Base-by-base conservation (phyloP, 2,113 vertebrate species). In the Tachycineta bicolor region DNA sequence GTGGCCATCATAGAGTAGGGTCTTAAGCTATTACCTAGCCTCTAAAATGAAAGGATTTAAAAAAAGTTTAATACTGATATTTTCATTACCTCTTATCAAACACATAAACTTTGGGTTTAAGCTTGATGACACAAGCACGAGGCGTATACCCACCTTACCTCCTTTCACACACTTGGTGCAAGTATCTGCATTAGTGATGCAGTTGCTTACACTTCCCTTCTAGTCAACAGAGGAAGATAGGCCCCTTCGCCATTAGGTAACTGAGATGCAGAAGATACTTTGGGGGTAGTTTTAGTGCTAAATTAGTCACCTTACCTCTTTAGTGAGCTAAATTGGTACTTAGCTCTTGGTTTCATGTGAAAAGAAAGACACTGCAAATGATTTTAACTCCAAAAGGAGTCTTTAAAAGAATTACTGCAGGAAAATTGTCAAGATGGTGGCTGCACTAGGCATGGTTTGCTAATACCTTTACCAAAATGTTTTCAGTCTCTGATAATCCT, bases 291-390 rank as follows among this genome's bases (percentile, higher is more conserved):
- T 83, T 49, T 20, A 71, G 68, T 59, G 29, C 64, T 92, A 84
- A 92, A 84, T 94, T 92, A 92, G 73, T 89, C 56, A 81, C 76
- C 71, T 92, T 87, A 92, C 75, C 34, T 65, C 59, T 88, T 93
- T 81, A 81, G 86, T n/a, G 68, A 83, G 76, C 77, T 93, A 75
- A 91, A 91, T 92, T 1, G 2, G 76, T 92, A 31, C 73, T 89
- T 81, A 86, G 79, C 34, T 89, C 64, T 92, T 83, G 52, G 64
- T 89, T 94, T 89, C 68, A 20, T 56, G 80, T 83, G 73, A 68
- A 81, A 94, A 65, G 83, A 86, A 90, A 81, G 86, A 94, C 46
- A n/a, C 52, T 60, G 68, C 29, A 74, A 90, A 78, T 11, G 1
- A n/a, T 84, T 89, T 81, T 91, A 81, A 60, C 31, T 90, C 55